Conservation (phyloP, 2,113 vertebrate species). For the Ceratotherium simum region DNA sequence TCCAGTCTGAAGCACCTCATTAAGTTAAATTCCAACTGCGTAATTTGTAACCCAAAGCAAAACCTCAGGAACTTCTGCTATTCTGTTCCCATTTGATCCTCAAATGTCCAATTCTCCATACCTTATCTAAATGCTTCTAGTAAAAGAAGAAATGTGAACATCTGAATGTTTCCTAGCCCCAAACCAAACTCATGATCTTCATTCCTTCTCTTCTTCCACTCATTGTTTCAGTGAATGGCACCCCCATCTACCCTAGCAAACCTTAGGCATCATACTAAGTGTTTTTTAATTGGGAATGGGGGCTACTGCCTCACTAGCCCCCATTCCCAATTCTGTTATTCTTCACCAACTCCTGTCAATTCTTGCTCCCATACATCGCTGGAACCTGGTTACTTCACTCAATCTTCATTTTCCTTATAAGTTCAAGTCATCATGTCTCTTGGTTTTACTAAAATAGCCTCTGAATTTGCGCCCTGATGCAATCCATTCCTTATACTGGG, state of each 20-base stretch:
- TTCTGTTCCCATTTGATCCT: neutral
- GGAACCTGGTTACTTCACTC: neutral
- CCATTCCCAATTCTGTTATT: too few relatives aligned
- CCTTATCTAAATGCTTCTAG: neutral
- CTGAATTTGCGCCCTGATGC: neutral
- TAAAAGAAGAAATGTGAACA: neutral
- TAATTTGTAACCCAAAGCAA: neutral
- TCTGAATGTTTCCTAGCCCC: neutral
- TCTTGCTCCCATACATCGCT: neutral
- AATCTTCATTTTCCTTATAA: neutral
- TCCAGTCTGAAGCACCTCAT: neutral
- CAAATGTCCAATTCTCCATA: neutral
- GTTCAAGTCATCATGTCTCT: neutral
- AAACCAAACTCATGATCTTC: neutral
- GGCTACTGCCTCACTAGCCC: neutral
- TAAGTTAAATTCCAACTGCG: neutral
- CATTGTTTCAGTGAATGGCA: neutral
- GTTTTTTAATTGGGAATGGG: neutral
- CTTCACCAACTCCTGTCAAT: neutral
- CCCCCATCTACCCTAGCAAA: neutral
- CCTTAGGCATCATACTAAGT: neutral
- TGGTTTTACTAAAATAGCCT: neutral
- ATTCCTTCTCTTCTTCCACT: neutral
- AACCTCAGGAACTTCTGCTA: neutral
- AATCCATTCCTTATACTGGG: neutral